Percentiles rank a stretch among this genome's conserved stretches.
phyloP scores from a whole-genome alignment of 2,797 vertebrate genomes.

The Trachops cirrhosus region DNA sequence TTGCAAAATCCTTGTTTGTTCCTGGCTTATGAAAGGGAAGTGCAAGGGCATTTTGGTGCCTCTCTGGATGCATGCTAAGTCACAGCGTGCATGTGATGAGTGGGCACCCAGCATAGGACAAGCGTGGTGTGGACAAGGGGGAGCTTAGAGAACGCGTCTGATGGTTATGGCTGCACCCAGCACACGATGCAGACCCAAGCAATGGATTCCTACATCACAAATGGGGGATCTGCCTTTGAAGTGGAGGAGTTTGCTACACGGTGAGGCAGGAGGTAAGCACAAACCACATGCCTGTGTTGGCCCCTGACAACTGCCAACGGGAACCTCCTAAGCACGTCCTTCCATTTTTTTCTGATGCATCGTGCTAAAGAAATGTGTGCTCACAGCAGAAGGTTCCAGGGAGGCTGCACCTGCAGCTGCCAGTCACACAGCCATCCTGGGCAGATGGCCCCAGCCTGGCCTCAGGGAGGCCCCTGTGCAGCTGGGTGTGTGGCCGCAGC shows the following conservation, averaged over 20 bases:
- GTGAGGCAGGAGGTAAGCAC: background rate
- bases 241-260: background rate
- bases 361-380: background rate
- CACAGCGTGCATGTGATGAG: background rate
- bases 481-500: background rate
- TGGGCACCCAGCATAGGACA: fast-evolving
- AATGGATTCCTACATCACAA: background rate
- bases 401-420: background rate
- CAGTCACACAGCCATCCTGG: background rate
- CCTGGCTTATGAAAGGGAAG: background rate
- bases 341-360: background rate
- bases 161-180: background rate
- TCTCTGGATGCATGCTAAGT: background rate
- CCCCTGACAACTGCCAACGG: background rate
- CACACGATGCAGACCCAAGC: background rate
- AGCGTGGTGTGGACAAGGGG: fast-evolving
- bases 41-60: too few species aligned
- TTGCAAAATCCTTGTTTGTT: background rate
- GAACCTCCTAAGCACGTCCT: background rate
- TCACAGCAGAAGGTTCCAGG: background rate
- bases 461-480: background rate
- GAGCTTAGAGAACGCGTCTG: background rate
- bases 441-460: background rate
- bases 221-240: background rate
- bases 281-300: background rate